phyloP scores from a whole-genome alignment of 2,888 invertebrate genomes.

The Craniophora ligustri region DNA sequence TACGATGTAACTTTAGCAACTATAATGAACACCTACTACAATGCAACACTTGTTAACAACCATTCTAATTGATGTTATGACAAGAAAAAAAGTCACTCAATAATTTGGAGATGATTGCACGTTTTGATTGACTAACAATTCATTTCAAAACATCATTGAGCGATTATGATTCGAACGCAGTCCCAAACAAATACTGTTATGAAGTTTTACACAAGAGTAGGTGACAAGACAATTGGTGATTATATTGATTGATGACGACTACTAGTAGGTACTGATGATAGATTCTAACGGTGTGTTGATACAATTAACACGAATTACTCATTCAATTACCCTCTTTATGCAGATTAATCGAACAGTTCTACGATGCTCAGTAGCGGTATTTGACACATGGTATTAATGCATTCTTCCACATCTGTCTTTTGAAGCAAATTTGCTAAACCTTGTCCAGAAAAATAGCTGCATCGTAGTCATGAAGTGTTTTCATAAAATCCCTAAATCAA shows the following conservation, averaged over 20 bases:
- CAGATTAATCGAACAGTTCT: conserved; percentile 29
- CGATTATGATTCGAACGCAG: conserved; percentile 15
- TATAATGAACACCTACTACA: no score
- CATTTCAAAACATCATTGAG: conserved; percentile 48
- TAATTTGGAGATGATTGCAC: conserved; percentile 16
- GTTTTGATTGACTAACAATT: conserved; percentile 42
- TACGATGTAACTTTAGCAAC: no score
- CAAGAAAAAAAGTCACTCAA: background rate
- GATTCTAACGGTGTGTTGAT: conserved; percentile 61
- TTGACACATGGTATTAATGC: conserved; percentile 9
- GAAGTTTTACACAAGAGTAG: conserved; percentile 46
- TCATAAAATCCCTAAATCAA: no score
- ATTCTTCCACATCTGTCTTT: background rate
- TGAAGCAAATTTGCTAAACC: background rate
- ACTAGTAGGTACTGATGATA: conserved; percentile 61
- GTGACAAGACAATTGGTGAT: conserved; percentile 77
- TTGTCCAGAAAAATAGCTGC: no score
- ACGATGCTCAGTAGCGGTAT: conserved; percentile 18
- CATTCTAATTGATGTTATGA: background rate
- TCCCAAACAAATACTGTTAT: conserved; percentile 48
- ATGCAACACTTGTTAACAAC: background rate
- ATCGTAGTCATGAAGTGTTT: no score
- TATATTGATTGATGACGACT: conserved; percentile 76
- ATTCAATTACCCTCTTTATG: conserved; percentile 40
- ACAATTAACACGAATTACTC: conserved; percentile 52